Evolutionary conservation across 2,113 vertebrate species (phyloP).

Genomic region (Lutjanus erythropterus): DNA sequence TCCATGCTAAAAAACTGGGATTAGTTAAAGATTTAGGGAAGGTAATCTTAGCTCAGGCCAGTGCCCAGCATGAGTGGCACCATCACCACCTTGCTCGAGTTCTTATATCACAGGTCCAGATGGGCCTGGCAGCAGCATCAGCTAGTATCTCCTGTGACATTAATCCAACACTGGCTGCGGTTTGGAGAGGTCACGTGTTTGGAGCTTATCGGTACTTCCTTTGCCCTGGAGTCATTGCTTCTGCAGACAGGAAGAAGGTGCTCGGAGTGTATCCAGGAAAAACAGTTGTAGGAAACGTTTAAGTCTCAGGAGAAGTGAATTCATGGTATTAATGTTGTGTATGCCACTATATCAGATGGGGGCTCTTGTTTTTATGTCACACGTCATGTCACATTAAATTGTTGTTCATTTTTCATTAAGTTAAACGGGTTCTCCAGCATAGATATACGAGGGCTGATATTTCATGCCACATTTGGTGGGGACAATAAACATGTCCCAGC

Average conservation of each 20-base stretch:
- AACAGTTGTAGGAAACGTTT: slow-evolving; percentile 1
- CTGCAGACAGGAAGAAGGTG: slow-evolving; percentile 24
- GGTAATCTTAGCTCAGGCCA: slow-evolving; percentile 20
- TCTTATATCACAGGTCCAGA: slow-evolving; percentile 38
- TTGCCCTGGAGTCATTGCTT: slow-evolving; percentile 26
- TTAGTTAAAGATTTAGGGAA: slow-evolving; percentile 41
- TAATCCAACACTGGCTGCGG: slow-evolving; percentile 64
- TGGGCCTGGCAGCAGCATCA: slow-evolving; percentile 18
- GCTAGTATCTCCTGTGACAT: slow-evolving; percentile 35
- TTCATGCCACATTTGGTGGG: too few relatives aligned
- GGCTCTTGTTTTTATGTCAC: not conserved
- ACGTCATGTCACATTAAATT: not conserved
- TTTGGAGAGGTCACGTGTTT: slow-evolving; percentile 56
- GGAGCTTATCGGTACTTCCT: slow-evolving; percentile 45
- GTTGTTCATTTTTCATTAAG: not conserved
- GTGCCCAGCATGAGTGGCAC: slow-evolving; percentile 30
- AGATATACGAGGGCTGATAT: too few relatives aligned
- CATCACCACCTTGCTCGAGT: slow-evolving; percentile 31
- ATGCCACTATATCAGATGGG: not conserved
- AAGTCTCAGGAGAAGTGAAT: not conserved
- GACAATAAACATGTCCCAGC: too few relatives aligned
- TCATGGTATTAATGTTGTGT: not conserved
- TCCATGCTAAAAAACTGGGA: slow-evolving; percentile 28
- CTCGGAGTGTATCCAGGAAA: slow-evolving; percentile 12
- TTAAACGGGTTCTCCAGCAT: not conserved